These are phyloP conservation scores for Calidris pygmaea DNA, from an alignment of 2,113 vertebrate genomes.

Conservation along the genomic window DNA sequence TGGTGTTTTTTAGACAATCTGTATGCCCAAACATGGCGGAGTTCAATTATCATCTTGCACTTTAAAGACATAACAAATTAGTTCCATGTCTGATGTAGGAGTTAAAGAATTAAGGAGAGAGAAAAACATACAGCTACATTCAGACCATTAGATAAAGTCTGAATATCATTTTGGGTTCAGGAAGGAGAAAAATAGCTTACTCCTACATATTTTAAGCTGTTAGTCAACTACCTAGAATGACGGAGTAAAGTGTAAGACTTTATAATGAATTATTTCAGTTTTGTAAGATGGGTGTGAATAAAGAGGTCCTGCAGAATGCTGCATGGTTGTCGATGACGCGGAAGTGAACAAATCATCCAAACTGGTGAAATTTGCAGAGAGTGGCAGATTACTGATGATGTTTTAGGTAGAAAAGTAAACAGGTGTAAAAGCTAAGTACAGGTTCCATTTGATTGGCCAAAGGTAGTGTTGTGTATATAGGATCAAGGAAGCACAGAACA, in stretches of 20 bases:
- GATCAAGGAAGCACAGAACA: background rate
- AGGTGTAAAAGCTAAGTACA: background rate
- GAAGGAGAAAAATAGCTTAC: background rate
- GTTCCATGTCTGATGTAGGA: background rate
- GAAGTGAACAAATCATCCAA: background rate
- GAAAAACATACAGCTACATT: background rate
- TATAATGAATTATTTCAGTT: background rate
- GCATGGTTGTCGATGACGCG: background rate
- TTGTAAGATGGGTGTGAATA: background rate
- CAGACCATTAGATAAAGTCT: background rate
- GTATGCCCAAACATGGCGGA: background rate
- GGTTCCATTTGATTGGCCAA: background rate
- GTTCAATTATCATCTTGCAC: background rate
- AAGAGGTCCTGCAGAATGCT: background rate
- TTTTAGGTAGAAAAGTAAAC: background rate
- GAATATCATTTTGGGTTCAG: background rate
- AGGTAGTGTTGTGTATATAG: background rate
- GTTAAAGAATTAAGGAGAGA: background rate
- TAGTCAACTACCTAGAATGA: background rate
- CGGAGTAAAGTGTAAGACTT: background rate
- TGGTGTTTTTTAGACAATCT: background rate
- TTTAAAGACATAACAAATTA: background rate
- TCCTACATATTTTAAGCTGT: background rate
- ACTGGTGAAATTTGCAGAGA: background rate
- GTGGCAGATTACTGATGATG: background rate